phyloP scores from a whole-genome alignment of 2,888 invertebrate species.

The Dicyrtoma fusca region DNA sequence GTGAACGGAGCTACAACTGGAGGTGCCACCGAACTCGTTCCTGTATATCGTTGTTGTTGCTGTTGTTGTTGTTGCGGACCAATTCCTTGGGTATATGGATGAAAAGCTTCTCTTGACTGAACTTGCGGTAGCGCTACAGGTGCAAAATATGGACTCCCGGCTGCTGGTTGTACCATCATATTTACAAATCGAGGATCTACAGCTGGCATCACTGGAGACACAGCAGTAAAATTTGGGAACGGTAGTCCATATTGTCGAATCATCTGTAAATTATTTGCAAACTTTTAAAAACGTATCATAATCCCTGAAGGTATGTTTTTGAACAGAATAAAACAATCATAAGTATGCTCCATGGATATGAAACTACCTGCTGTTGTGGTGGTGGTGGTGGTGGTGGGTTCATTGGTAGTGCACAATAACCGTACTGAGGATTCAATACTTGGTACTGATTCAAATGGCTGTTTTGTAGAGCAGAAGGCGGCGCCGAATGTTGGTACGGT shows the following conservation, averaged over 20 bases:
- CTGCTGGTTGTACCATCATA: neutral
- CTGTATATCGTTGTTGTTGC: neutral
- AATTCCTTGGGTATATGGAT: neutral
- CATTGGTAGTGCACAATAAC: neutral
- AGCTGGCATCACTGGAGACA: neutral
- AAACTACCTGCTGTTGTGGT: neutral
- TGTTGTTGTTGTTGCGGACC: slow-evolving; percentile 9
- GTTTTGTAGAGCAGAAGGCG: slow-evolving; percentile 8
- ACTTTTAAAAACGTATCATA: neutral
- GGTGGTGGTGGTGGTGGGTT: too few relatives aligned
- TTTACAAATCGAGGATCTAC: neutral
- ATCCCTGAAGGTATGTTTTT: too few relatives aligned
- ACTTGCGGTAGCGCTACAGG: neutral
- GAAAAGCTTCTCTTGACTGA: neutral
- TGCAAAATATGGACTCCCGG: slow-evolving; percentile 1
- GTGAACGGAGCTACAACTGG: neutral
- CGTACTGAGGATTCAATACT: too few relatives aligned
- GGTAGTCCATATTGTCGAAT: too few relatives aligned
- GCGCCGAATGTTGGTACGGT: neutral
- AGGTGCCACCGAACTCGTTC: neutral
- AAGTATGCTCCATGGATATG: too few relatives aligned
- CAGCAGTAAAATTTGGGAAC: neutral
- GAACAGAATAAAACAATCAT: too few relatives aligned
- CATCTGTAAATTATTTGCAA: neutral
- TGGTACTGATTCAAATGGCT: too few relatives aligned